These are phyloP conservation scores for Eretmochelys imbricata DNA, from an alignment of 2,113 vertebrate genomes.

Conservation along the genomic window DNA sequence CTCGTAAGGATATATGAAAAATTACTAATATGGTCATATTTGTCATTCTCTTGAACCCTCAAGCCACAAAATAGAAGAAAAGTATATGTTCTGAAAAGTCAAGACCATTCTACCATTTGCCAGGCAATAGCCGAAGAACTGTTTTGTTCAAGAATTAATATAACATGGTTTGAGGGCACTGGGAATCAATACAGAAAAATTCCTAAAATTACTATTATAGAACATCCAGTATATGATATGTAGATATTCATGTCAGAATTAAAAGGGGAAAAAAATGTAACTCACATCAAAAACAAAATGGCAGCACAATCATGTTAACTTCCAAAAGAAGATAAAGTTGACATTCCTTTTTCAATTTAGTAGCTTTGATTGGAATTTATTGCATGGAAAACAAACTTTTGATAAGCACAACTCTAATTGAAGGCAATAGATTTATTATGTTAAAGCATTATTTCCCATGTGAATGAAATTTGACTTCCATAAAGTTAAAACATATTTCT, in stretches of 20 bases:
- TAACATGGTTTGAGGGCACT: not conserved
- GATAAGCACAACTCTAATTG: conserved; percentile 52
- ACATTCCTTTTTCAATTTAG: conserved; percentile 48
- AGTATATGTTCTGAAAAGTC: conserved; percentile 28
- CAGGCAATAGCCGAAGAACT: not conserved
- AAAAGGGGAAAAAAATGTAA: not conserved
- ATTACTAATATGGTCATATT: not conserved
- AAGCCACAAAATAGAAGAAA: conserved; percentile 21
- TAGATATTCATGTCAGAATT: not conserved
- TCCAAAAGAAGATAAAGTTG: conserved; percentile 62
- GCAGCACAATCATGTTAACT: conserved; percentile 45
- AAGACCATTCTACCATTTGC: conserved; percentile 10
- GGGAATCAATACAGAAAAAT: no score
- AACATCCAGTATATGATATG: no score
- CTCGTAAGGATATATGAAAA: not conserved
- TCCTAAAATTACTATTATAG: no score
- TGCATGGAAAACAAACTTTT: conserved; percentile 60
- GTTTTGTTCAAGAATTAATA: not conserved
- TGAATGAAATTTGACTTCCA: conserved; percentile 58
- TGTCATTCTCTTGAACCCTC: conserved; percentile 30
- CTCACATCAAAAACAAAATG: conserved; percentile 39
- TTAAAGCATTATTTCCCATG: conserved; percentile 43
- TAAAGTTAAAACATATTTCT: not conserved
- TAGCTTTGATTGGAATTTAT: conserved; percentile 59
- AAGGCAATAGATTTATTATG: no score